phyloP scores from a whole-genome alignment of 2,113 vertebrate genomes.

The Fukomys damarensis region DNA sequence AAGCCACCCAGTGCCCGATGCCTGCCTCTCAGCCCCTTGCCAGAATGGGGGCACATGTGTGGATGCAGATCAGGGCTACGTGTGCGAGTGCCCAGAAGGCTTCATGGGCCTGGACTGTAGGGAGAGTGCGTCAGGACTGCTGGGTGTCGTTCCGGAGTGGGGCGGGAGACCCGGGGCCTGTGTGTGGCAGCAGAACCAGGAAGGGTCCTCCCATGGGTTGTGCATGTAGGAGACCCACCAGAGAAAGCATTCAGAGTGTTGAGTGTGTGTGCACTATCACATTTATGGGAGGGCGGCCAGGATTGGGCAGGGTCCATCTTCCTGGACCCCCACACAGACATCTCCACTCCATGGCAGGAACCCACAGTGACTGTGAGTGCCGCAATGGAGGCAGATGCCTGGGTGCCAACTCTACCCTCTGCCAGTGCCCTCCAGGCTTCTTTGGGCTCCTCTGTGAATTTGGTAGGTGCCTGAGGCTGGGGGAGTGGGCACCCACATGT shows the following conservation, averaged over 20 bases:
- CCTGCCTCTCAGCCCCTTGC: slow-evolving; percentile 86
- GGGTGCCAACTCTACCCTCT: slow-evolving; percentile 90
- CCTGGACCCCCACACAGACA: accelerated
- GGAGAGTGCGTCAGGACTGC: slow-evolving; percentile 86
- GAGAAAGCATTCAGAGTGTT: not conserved
- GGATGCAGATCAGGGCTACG: slow-evolving; percentile 85
- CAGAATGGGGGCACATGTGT: slow-evolving; percentile 87
- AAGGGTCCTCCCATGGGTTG: accelerated
- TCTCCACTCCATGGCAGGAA: slow-evolving; percentile 75
- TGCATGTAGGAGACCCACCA: not conserved
- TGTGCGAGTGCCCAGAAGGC: slow-evolving; percentile 91
- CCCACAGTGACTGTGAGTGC: slow-evolving; percentile 91
- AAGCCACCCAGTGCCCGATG: not conserved
- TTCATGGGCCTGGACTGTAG: slow-evolving; percentile 91
- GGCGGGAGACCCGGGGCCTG: not conserved
- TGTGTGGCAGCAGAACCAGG: not conserved
- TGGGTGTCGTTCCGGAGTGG: accelerated
- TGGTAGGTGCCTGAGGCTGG: slow-evolving; percentile 86
- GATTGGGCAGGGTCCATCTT: not conserved
- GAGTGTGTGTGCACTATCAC: not conserved
- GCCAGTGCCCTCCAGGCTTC: slow-evolving; percentile 94
- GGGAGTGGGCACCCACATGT: not conserved
- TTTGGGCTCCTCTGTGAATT: slow-evolving; percentile 96
- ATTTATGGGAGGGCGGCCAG: not conserved
- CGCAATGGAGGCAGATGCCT: slow-evolving; percentile 94